A percentile compares a stretch with the other conserved stretches of the same genome.
phyloP scores from a whole-genome alignment of 2,797 vertebrate species.

The Aplochiton taeniatus region DNA sequence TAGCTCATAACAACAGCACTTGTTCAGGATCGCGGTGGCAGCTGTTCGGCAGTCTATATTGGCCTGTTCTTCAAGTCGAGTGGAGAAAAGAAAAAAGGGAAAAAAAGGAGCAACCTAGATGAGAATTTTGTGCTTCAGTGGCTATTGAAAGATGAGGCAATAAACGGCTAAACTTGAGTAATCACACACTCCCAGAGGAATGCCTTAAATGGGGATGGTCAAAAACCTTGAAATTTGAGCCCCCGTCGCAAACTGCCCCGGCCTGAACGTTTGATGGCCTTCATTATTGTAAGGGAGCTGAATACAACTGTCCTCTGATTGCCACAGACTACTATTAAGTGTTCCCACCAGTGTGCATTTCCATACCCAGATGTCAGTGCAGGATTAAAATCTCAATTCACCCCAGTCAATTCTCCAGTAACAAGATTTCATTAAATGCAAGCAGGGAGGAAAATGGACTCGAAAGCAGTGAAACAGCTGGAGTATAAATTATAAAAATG shows the following conservation, averaged over 20 bases:
- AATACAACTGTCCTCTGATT: conserved; percentile 98
- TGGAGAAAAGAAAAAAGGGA: conserved; percentile 28
- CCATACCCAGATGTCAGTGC: conserved; percentile 87
- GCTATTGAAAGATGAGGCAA: conserved; percentile 99
- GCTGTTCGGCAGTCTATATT: conserved; percentile 91
- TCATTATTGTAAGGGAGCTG: conserved; percentile 92
- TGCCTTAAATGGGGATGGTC: conserved; percentile 95
- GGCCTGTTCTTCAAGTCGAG: conserved; percentile 91
- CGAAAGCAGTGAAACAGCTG: conserved; percentile 97
- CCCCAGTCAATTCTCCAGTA: conserved; percentile 98
- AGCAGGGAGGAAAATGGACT: conserved; percentile 94
- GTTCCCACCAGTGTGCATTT: conserved; percentile 92
- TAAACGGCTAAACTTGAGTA: conserved; percentile 99
- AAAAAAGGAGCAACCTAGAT: conserved; percentile 91
- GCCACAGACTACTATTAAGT: conserved; percentile 90
- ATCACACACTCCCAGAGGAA: conserved; percentile 97
- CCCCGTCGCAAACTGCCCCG: conserved; percentile 77
- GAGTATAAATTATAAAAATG: conserved; percentile 99
- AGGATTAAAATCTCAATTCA: conserved; percentile 99
- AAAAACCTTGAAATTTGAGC: conserved; percentile 98
- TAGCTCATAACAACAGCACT: conserved; percentile 72
- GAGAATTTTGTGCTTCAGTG: conserved; percentile 99
- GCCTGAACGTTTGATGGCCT: conserved; percentile 96
- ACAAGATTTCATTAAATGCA: conserved; percentile 99
- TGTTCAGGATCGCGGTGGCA: conserved; percentile 81